These are phyloP conservation scores for Platichthys stellatus DNA, from an alignment of 2,113 vertebrate species.

Conservation along the genomic window DNA sequence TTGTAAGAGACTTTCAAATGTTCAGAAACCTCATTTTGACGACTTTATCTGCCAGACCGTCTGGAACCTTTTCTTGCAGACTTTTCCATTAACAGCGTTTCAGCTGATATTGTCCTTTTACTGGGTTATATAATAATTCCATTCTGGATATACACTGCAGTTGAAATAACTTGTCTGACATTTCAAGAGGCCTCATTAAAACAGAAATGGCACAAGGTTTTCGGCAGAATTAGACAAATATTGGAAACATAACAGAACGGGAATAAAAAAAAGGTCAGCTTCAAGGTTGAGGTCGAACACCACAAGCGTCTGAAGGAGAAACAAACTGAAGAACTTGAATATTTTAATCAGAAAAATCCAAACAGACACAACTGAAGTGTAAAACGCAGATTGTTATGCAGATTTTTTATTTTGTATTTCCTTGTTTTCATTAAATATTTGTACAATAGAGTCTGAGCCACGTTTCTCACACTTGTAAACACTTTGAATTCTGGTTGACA, in stretches of 20 bases:
- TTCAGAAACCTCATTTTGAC: not conserved
- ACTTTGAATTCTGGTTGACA: not conserved
- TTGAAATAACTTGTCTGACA: slow-evolving; percentile 53
- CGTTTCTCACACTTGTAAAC: not conserved
- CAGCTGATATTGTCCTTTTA: not conserved
- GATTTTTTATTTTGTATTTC: not conserved
- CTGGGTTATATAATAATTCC: slow-evolving; percentile 13
- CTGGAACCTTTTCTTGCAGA: not conserved
- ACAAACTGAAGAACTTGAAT: slow-evolving; percentile 1
- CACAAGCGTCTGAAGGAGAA: slow-evolving; percentile 24
- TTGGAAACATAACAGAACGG: slow-evolving; percentile 18
- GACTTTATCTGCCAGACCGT: not conserved
- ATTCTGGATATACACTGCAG: slow-evolving; percentile 26
- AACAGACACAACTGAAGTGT: not conserved
- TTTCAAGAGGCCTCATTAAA: slow-evolving; percentile 63
- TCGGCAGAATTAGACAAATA: slow-evolving; percentile 57
- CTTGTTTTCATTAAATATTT: not conserved
- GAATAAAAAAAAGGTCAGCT: slow-evolving; percentile 26
- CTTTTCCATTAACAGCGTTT: not conserved
- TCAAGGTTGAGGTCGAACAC: slow-evolving; percentile 31
- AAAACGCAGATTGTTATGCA: no score
- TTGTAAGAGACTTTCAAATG: not conserved
- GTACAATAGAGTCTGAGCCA: not conserved
- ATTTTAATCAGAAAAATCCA: not conserved
- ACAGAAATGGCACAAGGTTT: slow-evolving; percentile 57